Base-by-base conservation (phyloP, 2,797 vertebrate species). In the Carduelis carduelis region DNA sequence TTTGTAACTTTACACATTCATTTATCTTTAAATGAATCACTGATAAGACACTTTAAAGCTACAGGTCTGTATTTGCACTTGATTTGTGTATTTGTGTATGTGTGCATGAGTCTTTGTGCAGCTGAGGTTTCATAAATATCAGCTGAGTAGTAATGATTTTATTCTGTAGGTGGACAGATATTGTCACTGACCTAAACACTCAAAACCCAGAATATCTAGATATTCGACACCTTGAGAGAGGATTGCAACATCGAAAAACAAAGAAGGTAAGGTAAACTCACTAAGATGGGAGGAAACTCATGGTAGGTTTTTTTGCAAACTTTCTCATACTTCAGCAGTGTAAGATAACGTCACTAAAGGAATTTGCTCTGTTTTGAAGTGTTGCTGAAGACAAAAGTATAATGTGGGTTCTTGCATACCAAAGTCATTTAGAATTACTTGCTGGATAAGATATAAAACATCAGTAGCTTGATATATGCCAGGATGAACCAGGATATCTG, bases 191-290 rank as follows among this genome's bases (percentile, higher is more conserved):
- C 96, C 98, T 99, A 52, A 99, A 99, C 95, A 99, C 99, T 59
- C 99, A 99, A 95, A 99, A 99, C 93, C 99, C 99, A 81, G 99
- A 99, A 76, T 99, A 99, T 95, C 96, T 99, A 97, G 99, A 99
- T 96, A 99, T 99, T 89, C 99, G 99, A 57, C 99, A 99, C 94
- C 98, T 99, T 47, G 99, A 99, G 97, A 98, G 99, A 93, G 99
- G 99, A 39, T 97, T 99, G 85, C 99, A 99, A 88, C 98, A 98
- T 91, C 98, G 99, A 87, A 99, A 99, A 98, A 99, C 99, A 93
- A 99, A 99, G 96, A 99, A 99, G 99, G 99, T 99, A 96, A 96
- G 66, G 79, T 44, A 46, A 83, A 46, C 22, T 83, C 63, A 49
- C 0, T 13, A 24, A 79, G 21, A 32, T 39, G 17, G 39, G 37